Base-by-base conservation (phyloP, 2,797 vertebrate species). In the Sebastes hubbsi region DNA sequence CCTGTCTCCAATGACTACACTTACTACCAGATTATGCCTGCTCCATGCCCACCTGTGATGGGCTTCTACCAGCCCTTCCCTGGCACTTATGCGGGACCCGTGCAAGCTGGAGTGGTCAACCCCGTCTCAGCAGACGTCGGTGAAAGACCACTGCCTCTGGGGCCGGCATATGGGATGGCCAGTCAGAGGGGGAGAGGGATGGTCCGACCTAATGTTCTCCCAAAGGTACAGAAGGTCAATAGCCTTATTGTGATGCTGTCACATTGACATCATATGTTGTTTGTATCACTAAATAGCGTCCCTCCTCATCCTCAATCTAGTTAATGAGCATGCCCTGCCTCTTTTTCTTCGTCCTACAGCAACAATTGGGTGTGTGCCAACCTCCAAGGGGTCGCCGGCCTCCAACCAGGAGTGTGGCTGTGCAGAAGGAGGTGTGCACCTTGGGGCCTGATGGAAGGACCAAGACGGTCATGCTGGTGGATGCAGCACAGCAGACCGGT, bases 41-140 rank as follows among this genome's bases (percentile, higher is more conserved):
- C 98, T n/a, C 97, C 97, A 0, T 99, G 98, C 88, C 96, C 97
- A 46, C 97, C 98, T 38, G 96, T 99, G 82, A 98, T 99, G 98
- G 98, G 98, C 73, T 99, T 99, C 92, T 99, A 99, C 87, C 98
- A 99, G 92, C 97, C 98, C 54, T 98, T 99, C 78, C 97, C 97
- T 38, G 70, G 96, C 4, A 93, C 97, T 0, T 99, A 98, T 29
- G 91, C 96, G 3, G 92, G 95, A 12, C 95, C 98, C 4, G 96
- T 99, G 77, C 98, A 97, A 89, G 86, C 97, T 2, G 96, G 91
- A 63, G 92, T 97, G 84, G 95, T 98, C 6, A 97, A 92, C 90
- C 76, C 97, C 1, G 92, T 98, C 4, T 95, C 97, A 4, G 42
- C 97, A 52, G 98, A 99, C 5, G 97, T 97, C 74, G 22, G 92